Conservation (phyloP, 2,797 vertebrate genomes). For the Hipposideros larvatus region DNA sequence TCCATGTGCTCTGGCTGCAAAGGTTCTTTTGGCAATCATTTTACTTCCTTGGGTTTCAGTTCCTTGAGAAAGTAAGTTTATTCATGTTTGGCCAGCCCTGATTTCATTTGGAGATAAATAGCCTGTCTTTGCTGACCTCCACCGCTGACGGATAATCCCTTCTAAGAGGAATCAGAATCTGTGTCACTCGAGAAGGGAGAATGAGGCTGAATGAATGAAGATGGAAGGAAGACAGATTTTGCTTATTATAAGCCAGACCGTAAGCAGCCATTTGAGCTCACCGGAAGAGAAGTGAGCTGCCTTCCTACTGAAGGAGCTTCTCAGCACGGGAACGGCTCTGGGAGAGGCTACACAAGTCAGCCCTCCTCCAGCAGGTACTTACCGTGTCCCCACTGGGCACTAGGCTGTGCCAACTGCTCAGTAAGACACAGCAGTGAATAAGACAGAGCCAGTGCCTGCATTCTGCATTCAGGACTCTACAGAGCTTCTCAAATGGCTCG, state of each 20-base stretch:
- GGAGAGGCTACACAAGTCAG: not conserved
- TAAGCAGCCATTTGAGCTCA: not conserved
- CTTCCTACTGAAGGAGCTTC: not conserved
- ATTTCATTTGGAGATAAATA: not conserved
- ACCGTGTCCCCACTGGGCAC: not conserved
- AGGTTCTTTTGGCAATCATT: not conserved
- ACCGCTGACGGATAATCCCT: not conserved
- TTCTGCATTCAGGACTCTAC: not conserved
- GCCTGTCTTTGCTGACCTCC: not conserved
- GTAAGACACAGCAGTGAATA: not conserved
- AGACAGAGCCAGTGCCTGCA: not conserved
- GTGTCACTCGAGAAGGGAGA: not conserved
- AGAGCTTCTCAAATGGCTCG: not conserved
- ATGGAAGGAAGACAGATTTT: not conserved
- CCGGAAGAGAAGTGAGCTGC: not conserved
- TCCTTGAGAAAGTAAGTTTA: not conserved
- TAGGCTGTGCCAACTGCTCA: not conserved
- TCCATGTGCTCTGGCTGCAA: not conserved
- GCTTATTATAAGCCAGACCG: not conserved
- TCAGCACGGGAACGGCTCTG: rapidly evolving
- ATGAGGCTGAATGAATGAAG: not conserved
- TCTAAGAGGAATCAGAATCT: slow-evolving; percentile 16
- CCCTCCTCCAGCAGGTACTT: not conserved
- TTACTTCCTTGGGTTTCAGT: not conserved
- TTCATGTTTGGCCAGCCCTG: not conserved